A percentile compares a stretch with the other conserved stretches of the same genome.
phyloP scores from a whole-genome alignment of 2,888 invertebrate species.

The Siphonodentalium dalli region DNA sequence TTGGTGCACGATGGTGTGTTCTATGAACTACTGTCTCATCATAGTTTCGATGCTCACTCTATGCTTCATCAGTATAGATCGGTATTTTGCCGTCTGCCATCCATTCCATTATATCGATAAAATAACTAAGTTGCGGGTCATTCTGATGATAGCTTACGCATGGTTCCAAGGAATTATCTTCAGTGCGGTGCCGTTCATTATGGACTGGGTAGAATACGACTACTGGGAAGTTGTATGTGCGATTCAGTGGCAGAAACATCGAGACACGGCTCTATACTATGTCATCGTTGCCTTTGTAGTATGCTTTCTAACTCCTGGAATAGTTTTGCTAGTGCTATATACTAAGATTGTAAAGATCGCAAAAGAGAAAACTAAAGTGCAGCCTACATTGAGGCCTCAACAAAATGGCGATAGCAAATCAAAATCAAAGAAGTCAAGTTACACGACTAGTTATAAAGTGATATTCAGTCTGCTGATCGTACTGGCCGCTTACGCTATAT shows the following conservation, averaged over 20 bases:
- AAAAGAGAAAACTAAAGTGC: neutral
- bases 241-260: slow-evolving; percentile 53
- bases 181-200: slow-evolving; percentile 42
- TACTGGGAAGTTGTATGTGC: slow-evolving; percentile 63
- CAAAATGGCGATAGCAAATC: too few species aligned
- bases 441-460: slow-evolving; percentile 34
- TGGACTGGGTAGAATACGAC: slow-evolving; percentile 58
- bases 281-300: slow-evolving; percentile 53
- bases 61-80: slow-evolving; percentile 59
- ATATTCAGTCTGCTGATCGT: slow-evolving; percentile 56
- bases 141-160: slow-evolving; percentile 38
- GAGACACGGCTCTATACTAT: slow-evolving; percentile 41
- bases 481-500: slow-evolving; percentile 58
- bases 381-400: too few species aligned
- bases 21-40: slow-evolving; percentile 60
- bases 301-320: slow-evolving; percentile 55
- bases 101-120: slow-evolving; percentile 45
- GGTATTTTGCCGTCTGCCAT: slow-evolving; percentile 54
- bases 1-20: slow-evolving; percentile 53
- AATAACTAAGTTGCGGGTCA: slow-evolving; percentile 36
- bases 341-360: slow-evolving; percentile 30
- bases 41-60: slow-evolving; percentile 63
- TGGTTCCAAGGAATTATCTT: slow-evolving; percentile 59
- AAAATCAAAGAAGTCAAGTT: slow-evolving; percentile 11
- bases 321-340: slow-evolving; percentile 48